phyloP scores from a whole-genome alignment of 92 coral and sea anemone genomes.

The Parazoanthus darwini region DNA sequence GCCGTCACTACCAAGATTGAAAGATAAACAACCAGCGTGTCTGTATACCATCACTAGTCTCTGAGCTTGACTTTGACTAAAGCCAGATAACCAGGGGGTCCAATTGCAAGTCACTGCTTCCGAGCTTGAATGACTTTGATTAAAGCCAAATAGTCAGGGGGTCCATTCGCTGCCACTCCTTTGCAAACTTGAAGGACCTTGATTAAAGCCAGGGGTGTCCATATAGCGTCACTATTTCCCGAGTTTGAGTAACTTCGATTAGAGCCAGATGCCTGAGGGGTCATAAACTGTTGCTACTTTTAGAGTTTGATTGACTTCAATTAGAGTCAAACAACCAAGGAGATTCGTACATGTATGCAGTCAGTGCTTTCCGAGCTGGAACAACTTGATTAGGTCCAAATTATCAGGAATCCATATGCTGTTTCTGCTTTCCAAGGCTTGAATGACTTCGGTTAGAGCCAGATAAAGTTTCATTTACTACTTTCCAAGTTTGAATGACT shows the following conservation, averaged over 20 bases:
- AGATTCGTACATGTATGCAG: neutral
- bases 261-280: neutral
- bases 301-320: too few relatives aligned
- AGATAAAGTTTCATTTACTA: neutral
- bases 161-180: neutral
- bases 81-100: neutral
- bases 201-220: neutral
- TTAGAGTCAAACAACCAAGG: neutral
- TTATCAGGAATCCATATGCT: neutral
- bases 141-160: neutral
- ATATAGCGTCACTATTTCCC: too few relatives aligned
- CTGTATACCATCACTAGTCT: neutral
- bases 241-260: too few relatives aligned
- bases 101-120: too few relatives aligned
- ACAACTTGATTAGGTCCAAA: too few relatives aligned
- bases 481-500: neutral
- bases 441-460: neutral
- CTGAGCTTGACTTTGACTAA: neutral
- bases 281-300: neutral
- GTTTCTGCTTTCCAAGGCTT: neutral
- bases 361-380: neutral
- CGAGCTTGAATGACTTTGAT: too few relatives aligned
- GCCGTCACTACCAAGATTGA: neutral
- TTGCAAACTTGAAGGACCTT: neutral
- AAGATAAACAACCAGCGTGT: neutral